These are phyloP conservation scores for Mayetiola destructor DNA, from an alignment of 2,888 invertebrate species.

Conservation along the genomic window DNA sequence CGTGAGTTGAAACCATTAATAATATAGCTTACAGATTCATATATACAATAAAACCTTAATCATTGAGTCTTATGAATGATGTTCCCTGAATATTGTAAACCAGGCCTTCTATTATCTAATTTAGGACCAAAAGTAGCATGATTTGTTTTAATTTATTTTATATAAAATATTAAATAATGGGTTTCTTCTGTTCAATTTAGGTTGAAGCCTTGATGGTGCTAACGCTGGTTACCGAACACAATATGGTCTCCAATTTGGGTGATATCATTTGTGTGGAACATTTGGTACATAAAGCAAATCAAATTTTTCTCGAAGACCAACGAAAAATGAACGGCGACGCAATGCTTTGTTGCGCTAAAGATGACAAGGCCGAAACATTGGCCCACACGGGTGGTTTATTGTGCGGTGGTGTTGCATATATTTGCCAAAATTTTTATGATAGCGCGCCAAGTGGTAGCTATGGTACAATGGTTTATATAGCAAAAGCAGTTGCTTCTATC, in stretches of 20 bases:
- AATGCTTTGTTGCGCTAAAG: slow-evolving; percentile 76
- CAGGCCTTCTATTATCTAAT: not conserved
- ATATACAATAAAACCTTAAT: no score
- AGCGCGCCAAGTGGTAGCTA: slow-evolving; percentile 94
- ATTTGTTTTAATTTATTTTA: not conserved
- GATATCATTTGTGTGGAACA: slow-evolving; percentile 78
- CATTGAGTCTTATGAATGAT: no score
- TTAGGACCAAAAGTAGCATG: not conserved
- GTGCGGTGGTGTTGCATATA: slow-evolving; percentile 86
- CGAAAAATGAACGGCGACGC: slow-evolving; percentile 82
- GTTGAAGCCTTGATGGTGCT: slow-evolving; percentile 96
- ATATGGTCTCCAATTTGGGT: slow-evolving; percentile 59
- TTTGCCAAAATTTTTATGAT: slow-evolving; percentile 95
- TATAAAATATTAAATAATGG: not conserved
- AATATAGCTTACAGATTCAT: not conserved
- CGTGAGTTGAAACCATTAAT: not conserved
- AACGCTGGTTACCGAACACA: slow-evolving; percentile 77
- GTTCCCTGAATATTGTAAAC: no score
- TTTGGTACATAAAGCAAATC: slow-evolving; percentile 86
- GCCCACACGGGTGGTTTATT: slow-evolving; percentile 47
- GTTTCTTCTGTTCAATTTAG: not conserved
- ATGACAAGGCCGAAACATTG: slow-evolving; percentile 42
- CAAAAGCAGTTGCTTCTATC: slow-evolving; percentile 62
- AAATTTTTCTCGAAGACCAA: slow-evolving; percentile 91
- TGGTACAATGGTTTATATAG: slow-evolving; percentile 95